Evolutionary conservation across 2,888 invertebrate genomes (phyloP), one percentile per base, ranked within the genome.

Genomic region (Tortrix viridana): DNA sequence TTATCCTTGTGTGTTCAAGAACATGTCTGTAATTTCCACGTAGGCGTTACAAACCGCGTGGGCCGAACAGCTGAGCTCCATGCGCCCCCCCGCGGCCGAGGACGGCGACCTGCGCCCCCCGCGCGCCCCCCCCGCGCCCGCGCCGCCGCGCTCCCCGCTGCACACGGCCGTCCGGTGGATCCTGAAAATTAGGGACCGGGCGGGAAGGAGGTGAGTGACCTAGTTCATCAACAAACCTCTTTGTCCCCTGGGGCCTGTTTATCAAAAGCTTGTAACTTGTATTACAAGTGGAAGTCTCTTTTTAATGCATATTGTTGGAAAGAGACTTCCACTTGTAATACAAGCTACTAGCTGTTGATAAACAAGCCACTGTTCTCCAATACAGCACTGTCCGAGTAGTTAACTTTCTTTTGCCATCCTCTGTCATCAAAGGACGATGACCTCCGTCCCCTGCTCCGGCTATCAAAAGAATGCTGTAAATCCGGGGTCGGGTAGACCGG

Each of bases 1-100:
- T n/a, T n/a, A n/a, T n/a, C n/a, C n/a, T n/a, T n/a, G n/a, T n/a
- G n/a, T n/a, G n/a, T n/a, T n/a, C n/a, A n/a, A n/a, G n/a, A n/a
- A n/a, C n/a, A n/a, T n/a, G 7, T 7, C 7, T 26, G 7, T 26
- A 26, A 44, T 50, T 37, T 43, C n/a, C 23, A 19, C 44, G 0
- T 63, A 89, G 89, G 82, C 79, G 0, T 57, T 88, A 26, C 78
- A 79, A 47, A 80, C 82, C 9, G 88, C 88, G 0, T 89, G 86
- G 84, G 68, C 68, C 19, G 57, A 58, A 7, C 72, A 70, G 7
- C 69, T 74, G 56, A 66, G 53, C 1, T 38, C 9, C 53, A 67
- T 5, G 58, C 68, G 0, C 0, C 79, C 80, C 1, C 53, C 65
- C 0, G 73, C 69, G 20, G 37, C 60, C 1, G 76, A 75, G 1